Evolutionary conservation across 2,113 vertebrate genomes (phyloP).

Genomic region (Trichomycterus rosablanca): DNA sequence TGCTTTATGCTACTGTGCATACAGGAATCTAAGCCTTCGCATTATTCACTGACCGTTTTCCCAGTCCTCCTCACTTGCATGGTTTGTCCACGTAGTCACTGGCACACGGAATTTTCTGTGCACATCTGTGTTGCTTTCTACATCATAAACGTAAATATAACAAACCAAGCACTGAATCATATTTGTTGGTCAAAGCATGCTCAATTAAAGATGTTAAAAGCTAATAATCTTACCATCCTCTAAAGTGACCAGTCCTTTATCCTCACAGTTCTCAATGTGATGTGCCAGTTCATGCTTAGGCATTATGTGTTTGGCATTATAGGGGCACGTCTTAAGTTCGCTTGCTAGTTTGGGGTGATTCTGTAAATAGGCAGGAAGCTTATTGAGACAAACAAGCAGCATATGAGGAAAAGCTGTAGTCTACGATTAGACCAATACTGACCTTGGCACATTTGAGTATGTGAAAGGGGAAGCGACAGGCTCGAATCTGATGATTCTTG

Average conservation of each 20-base stretch:
- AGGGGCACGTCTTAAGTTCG: conserved; percentile 71
- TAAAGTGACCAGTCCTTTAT: conserved; percentile 17
- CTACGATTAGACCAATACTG: neutral
- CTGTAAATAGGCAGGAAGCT: conserved; percentile 36
- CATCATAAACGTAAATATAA: too few relatives aligned
- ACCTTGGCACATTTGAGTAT: conserved; percentile 89
- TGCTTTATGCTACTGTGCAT: too few relatives aligned
- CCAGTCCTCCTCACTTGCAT: conserved; percentile 59
- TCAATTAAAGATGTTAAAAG: too few relatives aligned
- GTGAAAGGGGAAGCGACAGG: conserved; percentile 84
- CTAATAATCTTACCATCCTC: too few relatives aligned
- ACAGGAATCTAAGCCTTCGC: too few relatives aligned
- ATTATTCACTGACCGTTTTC: conserved; percentile 64
- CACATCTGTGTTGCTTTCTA: conserved; percentile 13
- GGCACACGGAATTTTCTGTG: conserved; percentile 47
- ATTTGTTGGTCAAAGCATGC: too few relatives aligned
- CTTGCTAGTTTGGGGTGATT: conserved; percentile 72
- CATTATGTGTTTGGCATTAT: conserved; percentile 75
- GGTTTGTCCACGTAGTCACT: conserved; percentile 51
- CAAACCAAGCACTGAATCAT: too few relatives aligned
- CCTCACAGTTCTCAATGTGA: conserved; percentile 63
- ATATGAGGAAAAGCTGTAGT: neutral
- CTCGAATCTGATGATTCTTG: conserved; percentile 78
- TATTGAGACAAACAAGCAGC: neutral
- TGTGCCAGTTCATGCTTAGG: conserved; percentile 57